phyloP scores from a whole-genome alignment of 1,140 invertebrate genomes.

The Pseudoatta argentina region DNA sequence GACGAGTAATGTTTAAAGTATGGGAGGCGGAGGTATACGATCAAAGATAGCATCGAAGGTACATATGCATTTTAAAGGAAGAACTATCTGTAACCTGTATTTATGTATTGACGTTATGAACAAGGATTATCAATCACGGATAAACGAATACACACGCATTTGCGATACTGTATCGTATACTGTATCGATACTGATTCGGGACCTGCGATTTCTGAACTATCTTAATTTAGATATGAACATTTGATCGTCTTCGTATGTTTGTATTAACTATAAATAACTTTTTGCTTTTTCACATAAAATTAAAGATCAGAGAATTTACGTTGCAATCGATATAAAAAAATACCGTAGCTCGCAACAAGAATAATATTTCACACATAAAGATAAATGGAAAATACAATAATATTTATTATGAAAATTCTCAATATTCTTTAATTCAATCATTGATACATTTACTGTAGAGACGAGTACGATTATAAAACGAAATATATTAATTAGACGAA shows the following conservation, averaged over 20 bases:
- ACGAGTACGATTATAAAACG: neutral
- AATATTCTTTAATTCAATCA: neutral
- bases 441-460: neutral
- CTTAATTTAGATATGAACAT: constrained; percentile 29
- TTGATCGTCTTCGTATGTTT: neutral
- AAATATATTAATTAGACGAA: neutral
- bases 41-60: constrained; percentile 56
- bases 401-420: neutral
- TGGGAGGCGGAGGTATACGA: constrained; percentile 44
- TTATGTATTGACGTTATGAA: constrained; percentile 63
- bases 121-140: constrained; percentile 59
- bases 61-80: constrained; percentile 59
- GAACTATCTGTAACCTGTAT: constrained; percentile 57
- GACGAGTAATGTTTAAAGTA: constrained; percentile 55
- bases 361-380: neutral
- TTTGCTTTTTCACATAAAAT: neutral
- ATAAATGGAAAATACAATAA: neutral
- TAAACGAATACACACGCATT: constrained; percentile 41
- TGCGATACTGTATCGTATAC: neutral
- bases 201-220: constrained; percentile 12
- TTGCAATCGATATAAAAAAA: neutral
- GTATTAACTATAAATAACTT: neutral
- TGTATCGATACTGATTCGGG: neutral
- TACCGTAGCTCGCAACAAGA: neutral
- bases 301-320: neutral